Evolutionary conservation across 2,888 invertebrate species (phyloP).

Genomic region (Willowsia nigromaculata): DNA sequence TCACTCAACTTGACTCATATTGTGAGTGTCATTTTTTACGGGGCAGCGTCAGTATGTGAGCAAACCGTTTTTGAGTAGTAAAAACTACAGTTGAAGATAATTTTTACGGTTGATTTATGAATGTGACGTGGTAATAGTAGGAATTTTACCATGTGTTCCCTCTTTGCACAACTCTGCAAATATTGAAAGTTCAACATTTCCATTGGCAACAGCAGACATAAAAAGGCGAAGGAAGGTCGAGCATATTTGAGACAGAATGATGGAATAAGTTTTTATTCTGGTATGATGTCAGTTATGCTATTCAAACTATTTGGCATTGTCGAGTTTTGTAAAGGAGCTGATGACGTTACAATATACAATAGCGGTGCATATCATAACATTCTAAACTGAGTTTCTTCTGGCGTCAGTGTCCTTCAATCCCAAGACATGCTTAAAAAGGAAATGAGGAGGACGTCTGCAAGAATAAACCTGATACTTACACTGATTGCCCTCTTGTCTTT

Average conservation of each 20-base stretch:
- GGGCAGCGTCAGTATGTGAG: too few relatives aligned
- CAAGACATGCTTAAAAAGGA: slow-evolving; percentile 19
- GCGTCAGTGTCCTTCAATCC: slow-evolving; percentile 24
- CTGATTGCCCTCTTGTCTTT: slow-evolving; percentile 14
- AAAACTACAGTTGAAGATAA: not conserved
- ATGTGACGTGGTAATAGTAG: not conserved
- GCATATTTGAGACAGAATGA: not conserved
- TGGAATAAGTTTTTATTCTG: not conserved
- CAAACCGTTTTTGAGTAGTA: not conserved
- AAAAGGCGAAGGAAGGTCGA: not conserved
- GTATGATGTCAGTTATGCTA: not conserved
- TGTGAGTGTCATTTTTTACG: not conserved
- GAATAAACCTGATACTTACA: slow-evolving; percentile 13
- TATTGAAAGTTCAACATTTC: slow-evolving; percentile 14
- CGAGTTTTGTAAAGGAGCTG: not conserved
- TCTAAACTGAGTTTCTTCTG: slow-evolving; percentile 19
- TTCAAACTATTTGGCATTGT: not conserved
- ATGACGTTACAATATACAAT: not conserved
- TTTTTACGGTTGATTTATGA: not conserved
- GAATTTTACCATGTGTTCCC: not conserved
- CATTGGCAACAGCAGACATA: not conserved
- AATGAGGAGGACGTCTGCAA: slow-evolving; percentile 16
- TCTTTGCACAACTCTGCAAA: not conserved
- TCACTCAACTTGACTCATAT: not conserved
- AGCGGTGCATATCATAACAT: not conserved